Percentiles rank a stretch among this genome's conserved stretches.
phyloP scores from a whole-genome alignment of 1,140 invertebrate species.

The Brachionus asplanchnoidis region DNA sequence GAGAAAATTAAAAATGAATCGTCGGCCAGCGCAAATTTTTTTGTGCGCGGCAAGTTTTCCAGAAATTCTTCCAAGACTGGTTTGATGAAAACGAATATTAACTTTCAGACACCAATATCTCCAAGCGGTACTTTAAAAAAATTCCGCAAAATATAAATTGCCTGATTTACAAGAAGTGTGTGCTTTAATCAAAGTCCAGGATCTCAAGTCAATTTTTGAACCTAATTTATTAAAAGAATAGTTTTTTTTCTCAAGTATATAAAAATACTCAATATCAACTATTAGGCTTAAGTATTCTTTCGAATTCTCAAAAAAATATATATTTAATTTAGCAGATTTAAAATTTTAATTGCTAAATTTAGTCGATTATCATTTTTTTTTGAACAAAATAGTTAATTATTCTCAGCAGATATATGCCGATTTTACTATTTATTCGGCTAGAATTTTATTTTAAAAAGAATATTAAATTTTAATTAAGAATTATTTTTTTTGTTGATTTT shows the following conservation, averaged over 20 bases:
- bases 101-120: background rate
- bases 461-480: background rate
- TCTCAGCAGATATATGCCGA: background rate
- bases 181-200: background rate
- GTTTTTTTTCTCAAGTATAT: background rate
- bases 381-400: background rate
- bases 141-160: background rate
- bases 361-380: background rate
- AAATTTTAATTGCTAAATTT: background rate
- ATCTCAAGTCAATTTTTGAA: background rate
- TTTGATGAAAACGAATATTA: conserved; percentile 10
- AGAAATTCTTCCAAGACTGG: background rate
- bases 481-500: background rate
- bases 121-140: background rate
- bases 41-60: background rate
- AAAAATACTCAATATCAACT: background rate
- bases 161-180: background rate
- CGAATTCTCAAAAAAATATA: background rate
- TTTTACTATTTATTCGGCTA: background rate
- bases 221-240: background rate
- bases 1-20: background rate
- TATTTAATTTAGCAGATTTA: background rate
- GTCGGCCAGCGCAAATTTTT: background rate
- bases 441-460: background rate
- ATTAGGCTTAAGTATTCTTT: background rate